Evolutionary conservation across 2,797 vertebrate species (phyloP).

Genomic region (Enteromius thamalakanensis): DNA sequence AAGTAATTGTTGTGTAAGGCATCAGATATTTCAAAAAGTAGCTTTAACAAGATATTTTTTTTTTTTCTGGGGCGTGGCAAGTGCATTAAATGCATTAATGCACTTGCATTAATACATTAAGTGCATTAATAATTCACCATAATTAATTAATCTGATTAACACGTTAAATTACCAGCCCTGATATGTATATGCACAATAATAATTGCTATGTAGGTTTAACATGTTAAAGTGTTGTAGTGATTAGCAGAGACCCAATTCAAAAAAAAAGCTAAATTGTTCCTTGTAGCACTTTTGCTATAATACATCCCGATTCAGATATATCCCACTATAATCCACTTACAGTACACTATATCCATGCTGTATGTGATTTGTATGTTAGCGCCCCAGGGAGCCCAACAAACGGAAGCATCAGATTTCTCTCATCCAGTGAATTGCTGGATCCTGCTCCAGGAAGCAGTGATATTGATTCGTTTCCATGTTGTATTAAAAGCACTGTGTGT

Average conservation of each 20-base stretch:
- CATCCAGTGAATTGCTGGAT: slow-evolving; percentile 20
- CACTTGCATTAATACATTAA: too few species aligned
- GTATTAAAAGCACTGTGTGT: slow-evolving; percentile 71
- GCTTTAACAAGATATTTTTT: too few species aligned
- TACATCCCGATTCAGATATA: slow-evolving; percentile 7
- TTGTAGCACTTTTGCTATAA: neutral
- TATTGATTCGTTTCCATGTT: slow-evolving; percentile 64
- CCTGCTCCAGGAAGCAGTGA: slow-evolving; percentile 44
- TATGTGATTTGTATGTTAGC: slow-evolving; percentile 43
- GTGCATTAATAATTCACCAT: too few species aligned
- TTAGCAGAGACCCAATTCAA: neutral
- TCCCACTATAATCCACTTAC: slow-evolving; percentile 19
- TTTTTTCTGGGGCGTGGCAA: too few species aligned
- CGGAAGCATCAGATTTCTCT: slow-evolving; percentile 41
- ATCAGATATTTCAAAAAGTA: too few species aligned
- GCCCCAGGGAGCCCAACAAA: slow-evolving; percentile 21
- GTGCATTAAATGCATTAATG: too few species aligned
- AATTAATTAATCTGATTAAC: too few species aligned
- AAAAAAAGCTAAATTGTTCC: neutral
- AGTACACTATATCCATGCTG: slow-evolving; percentile 10
- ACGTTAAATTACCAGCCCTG: too few species aligned
- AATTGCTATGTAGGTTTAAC: neutral
- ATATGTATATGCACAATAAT: neutral
- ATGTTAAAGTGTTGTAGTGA: neutral
- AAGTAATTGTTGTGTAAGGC: too few species aligned